phyloP scores from a whole-genome alignment of 2,797 vertebrate genomes.

The Poecilia wingei region DNA sequence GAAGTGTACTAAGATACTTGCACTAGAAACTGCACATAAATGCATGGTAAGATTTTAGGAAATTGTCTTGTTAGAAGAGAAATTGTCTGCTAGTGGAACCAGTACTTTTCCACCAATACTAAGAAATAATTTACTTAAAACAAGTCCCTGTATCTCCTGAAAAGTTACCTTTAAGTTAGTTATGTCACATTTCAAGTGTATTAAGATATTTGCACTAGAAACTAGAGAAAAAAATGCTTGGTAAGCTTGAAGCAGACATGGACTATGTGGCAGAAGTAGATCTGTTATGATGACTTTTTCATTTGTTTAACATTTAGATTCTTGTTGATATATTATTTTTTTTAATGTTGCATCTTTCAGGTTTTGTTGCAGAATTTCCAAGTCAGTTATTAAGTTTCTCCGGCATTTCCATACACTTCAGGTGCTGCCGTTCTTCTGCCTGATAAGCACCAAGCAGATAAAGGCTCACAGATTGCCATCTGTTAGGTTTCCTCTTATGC shows the following conservation, averaged over 20 bases:
- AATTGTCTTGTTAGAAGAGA: no score
- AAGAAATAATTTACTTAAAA: no score
- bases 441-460: conserved; percentile 41
- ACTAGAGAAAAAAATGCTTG: no score
- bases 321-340: neutral
- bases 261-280: neutral
- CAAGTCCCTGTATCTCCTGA: no score
- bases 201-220: no score
- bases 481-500: conserved; percentile 20
- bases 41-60: no score
- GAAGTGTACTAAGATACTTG: no score
- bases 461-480: conserved; percentile 30
- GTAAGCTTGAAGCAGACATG: neutral
- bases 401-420: conserved; percentile 8
- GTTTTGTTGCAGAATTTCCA: neutral
- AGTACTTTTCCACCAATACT: no score
- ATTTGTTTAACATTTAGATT: neutral
- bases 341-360: neutral
- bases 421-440: conserved; percentile 19
- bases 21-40: no score
- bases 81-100: no score
- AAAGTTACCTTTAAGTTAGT: no score
- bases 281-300: neutral
- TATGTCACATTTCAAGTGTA: no score
- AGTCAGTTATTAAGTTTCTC: conserved; percentile 4